Base-by-base conservation (phyloP, 2,888 invertebrate species). In the Epirrhoe alternata region DNA sequence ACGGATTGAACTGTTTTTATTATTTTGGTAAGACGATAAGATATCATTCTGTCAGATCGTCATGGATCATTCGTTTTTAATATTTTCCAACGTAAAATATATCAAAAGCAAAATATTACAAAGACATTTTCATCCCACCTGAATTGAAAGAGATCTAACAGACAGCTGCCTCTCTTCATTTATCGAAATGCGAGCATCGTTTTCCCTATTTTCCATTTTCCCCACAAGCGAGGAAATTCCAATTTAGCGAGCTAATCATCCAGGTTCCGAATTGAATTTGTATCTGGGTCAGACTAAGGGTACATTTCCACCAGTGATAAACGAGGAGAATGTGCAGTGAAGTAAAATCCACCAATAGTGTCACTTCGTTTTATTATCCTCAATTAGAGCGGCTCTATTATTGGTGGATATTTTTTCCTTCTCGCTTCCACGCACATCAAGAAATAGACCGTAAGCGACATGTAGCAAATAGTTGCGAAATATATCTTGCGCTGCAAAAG, bases 221-320 rank as follows among this genome's bases (percentile, higher is more conserved):
- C 10, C 61, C 16, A 45, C 57, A 64, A 66, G 38, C 55, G 61
- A 50, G 63, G 61, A 42, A 58, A 61, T 61, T 47, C 55, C 8
- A 50, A 69, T 63, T 69, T 64, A 57, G 59, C 58, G 16, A 61
- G 60, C 60, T 65, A 69, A 65, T 66, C 47, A 61, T 69, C 57
- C 55, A 69, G 62, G 47, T 68, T 57, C 59, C 59, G 38, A 66
- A 61, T 63, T 45, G 66, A 60, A 61, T 58, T 58, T 58, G 31
- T 66, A 66, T 66, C 17, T 61, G 52, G 66, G 66, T 57, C 63
- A 50, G 38, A 16, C 31, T 10, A 50, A 64, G 38, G 38, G 12
- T 49, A 14, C 16, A 16, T 47, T n/a, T 38, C 10, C 38, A 38
- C 7, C 10, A 38, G 38, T 12, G 12, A 42, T 42, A 5, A 4